Conservation (phyloP, 2,113 vertebrate species). For the Psittacus erithacus region DNA sequence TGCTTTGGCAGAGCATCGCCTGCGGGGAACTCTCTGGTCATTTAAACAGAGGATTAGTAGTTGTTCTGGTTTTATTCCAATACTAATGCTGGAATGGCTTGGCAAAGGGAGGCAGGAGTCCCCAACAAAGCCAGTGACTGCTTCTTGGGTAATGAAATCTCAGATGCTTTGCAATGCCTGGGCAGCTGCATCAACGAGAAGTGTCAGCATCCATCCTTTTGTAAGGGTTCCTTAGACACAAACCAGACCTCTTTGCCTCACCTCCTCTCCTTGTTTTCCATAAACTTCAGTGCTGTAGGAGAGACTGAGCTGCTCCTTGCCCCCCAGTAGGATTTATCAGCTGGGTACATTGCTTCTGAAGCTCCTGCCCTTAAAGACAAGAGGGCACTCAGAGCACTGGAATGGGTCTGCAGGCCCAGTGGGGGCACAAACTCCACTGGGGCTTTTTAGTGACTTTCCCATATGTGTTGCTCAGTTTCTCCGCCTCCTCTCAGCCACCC, state of each 20-base stretch:
- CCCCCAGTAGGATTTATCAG: background rate
- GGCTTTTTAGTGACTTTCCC: background rate
- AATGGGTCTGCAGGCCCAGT: background rate
- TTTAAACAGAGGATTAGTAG: slow-evolving; percentile 31
- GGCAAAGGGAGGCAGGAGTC: slow-evolving; percentile 5
- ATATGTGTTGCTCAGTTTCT: background rate
- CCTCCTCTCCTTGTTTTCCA: background rate
- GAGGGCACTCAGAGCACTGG: background rate
- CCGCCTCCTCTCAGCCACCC: background rate
- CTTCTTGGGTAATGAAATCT: slow-evolving; percentile 4
- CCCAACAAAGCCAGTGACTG: background rate
- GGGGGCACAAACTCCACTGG: fast-evolving
- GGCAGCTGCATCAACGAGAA: slow-evolving; percentile 5
- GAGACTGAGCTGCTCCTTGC: background rate
- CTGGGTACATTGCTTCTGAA: background rate
- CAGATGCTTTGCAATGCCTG: background rate
- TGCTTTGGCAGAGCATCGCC: slow-evolving; percentile 32
- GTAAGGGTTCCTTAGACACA: background rate
- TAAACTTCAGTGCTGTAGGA: background rate
- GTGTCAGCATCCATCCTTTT: background rate
- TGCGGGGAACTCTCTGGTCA: slow-evolving; percentile 32
- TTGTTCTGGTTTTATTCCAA: slow-evolving; percentile 18
- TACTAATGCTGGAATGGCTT: slow-evolving; percentile 1
- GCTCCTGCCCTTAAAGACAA: background rate
- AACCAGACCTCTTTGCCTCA: background rate